Evolutionary conservation across 2,797 vertebrate species (phyloP).

Genomic region (Serranus cabrilla): DNA sequence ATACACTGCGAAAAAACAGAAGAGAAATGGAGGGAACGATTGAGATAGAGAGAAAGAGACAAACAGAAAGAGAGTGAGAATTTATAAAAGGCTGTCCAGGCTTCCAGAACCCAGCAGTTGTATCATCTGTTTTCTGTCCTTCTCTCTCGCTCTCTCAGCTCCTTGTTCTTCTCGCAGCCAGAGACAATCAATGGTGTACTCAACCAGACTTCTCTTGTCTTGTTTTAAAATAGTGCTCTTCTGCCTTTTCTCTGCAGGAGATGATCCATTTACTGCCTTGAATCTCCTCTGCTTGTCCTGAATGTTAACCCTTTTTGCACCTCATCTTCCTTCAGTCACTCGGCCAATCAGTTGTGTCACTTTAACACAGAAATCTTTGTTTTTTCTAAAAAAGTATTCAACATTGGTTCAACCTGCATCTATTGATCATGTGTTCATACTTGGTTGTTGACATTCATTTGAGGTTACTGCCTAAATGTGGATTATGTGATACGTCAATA

Average conservation of each 20-base stretch:
- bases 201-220: slow-evolving; percentile 90
- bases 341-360: slow-evolving; percentile 20
- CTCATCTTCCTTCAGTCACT: slow-evolving; percentile 10
- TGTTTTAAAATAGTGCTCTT: slow-evolving; percentile 86
- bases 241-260: slow-evolving; percentile 82
- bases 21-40: slow-evolving; percentile 64
- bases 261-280: slow-evolving; percentile 77
- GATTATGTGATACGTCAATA: neutral
- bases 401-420: neutral
- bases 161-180: slow-evolving; percentile 80
- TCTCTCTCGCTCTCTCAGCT: slow-evolving; percentile 53
- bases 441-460: neutral
- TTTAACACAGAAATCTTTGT: neutral
- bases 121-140: slow-evolving; percentile 79
- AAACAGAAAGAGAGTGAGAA: slow-evolving; percentile 50
- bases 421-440: slow-evolving; percentile 8
- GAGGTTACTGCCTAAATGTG: neutral
- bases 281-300: slow-evolving; percentile 47
- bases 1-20: slow-evolving; percentile 60
- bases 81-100: slow-evolving; percentile 74
- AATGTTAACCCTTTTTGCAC: slow-evolving; percentile 47
- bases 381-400: neutral
- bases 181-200: slow-evolving; percentile 92
- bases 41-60: slow-evolving; percentile 52
- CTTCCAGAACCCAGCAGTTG: slow-evolving; percentile 77